phyloP scores from a whole-genome alignment of 2,797 vertebrate genomes.

The Loriculus beryllinus region DNA sequence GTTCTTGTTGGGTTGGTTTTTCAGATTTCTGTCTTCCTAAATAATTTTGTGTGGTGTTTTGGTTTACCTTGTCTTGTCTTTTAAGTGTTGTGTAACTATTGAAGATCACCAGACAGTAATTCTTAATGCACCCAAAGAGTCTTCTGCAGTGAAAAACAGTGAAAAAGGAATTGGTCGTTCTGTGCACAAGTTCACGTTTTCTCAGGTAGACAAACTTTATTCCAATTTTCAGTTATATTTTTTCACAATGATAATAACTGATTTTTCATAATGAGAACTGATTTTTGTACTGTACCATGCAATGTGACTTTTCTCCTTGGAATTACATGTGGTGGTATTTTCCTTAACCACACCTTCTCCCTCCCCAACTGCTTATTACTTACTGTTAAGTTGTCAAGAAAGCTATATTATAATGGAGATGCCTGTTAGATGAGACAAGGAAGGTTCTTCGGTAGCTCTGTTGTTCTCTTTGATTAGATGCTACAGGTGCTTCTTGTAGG shows the following conservation, averaged over 20 bases:
- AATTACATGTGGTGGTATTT: not conserved
- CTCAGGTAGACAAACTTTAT: conserved; percentile 72
- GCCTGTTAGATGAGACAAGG: not conserved
- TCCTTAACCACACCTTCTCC: not conserved
- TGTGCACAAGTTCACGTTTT: conserved; percentile 85
- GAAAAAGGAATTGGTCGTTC: conserved; percentile 85
- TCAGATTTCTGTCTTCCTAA: not conserved
- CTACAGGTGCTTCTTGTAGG: not conserved
- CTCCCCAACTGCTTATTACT: not conserved
- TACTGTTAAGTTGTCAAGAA: not conserved
- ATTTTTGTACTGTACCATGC: not conserved
- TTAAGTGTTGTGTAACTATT: conserved; percentile 83
- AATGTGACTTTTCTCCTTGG: not conserved
- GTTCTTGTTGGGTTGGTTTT: not conserved
- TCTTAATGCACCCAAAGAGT: conserved; percentile 85
- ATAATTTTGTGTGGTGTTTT: not conserved
- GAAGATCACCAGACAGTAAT: conserved; percentile 78
- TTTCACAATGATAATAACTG: not conserved
- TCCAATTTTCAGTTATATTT: not conserved
- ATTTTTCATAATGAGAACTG: not conserved
- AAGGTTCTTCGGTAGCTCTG: not conserved
- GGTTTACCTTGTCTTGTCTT: not conserved
- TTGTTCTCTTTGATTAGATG: not conserved
- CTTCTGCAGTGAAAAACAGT: conserved; percentile 83
- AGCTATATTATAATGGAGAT: not conserved